Conservation (phyloP, 2,888 invertebrate species). For the Acrobasis repandana region DNA sequence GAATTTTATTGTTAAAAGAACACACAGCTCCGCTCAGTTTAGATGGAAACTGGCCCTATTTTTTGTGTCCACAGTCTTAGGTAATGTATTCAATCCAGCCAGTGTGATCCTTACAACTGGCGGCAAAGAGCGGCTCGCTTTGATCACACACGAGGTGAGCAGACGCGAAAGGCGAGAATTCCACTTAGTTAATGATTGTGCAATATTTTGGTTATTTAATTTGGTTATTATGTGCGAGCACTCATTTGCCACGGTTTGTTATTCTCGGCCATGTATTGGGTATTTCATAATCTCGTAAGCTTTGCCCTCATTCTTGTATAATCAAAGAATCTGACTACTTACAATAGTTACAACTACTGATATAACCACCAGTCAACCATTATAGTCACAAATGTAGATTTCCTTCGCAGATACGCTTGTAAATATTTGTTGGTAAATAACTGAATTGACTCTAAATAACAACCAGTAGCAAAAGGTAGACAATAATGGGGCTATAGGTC, state of each 20-base stretch:
- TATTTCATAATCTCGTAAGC: not conserved
- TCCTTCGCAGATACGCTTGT: no score
- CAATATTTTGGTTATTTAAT: conserved; percentile 20
- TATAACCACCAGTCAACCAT: no score
- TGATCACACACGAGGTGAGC: conserved; percentile 47
- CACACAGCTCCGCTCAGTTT: conserved; percentile 23
- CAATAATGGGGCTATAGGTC: no score
- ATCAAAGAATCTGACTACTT: not conserved
- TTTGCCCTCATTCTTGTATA: not conserved
- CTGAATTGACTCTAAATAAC: no score
- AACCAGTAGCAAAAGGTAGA: no score
- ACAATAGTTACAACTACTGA: no score
- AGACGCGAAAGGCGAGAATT: conserved; percentile 48
- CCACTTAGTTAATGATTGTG: conserved; percentile 55
- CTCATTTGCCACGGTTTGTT: conserved; percentile 5
- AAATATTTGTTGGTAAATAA: no score
- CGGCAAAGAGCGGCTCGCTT: conserved; percentile 57
- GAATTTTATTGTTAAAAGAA: not conserved
- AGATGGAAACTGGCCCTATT: conserved; percentile 38
- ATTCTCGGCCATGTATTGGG: not conserved
- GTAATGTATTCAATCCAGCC: conserved; percentile 54
- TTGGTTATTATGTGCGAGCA: conserved; percentile 6
- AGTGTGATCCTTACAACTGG: conserved; percentile 59
- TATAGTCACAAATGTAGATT: no score
- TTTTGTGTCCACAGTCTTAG: conserved; percentile 49